Percentiles rank a stretch among this genome's conserved stretches.
These are phyloP conservation scores for Synanthedon vespiformis DNA, from an alignment of 2,888 invertebrate genomes.

Conservation along the genomic window DNA sequence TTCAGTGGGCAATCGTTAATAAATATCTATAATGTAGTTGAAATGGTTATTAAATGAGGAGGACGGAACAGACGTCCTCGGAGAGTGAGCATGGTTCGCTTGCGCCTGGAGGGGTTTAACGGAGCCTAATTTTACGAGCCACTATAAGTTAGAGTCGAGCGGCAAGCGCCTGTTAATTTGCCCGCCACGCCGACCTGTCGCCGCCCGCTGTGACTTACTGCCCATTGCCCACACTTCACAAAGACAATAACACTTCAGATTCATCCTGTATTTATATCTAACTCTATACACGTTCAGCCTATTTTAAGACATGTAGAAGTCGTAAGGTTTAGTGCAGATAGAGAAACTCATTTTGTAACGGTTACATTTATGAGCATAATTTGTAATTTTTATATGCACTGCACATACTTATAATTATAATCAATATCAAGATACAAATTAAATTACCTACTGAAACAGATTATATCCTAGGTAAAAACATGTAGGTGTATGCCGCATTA, in stretches of 20 bases:
- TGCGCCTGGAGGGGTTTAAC: slow-evolving; percentile 50
- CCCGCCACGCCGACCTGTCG: slow-evolving; percentile 56
- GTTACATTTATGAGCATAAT: too few species aligned
- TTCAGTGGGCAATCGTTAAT: too few species aligned
- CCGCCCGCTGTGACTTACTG: slow-evolving; percentile 63
- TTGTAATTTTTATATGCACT: too few species aligned
- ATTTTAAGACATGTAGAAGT: neutral
- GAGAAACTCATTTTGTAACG: neutral
- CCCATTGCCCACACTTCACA: slow-evolving; percentile 14
- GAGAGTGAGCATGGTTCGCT: slow-evolving; percentile 29
- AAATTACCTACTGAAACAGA: too few species aligned
- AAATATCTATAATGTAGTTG: slow-evolving; percentile 6
- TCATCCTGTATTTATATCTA: slow-evolving; percentile 32
- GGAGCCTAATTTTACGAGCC: slow-evolving; percentile 66
- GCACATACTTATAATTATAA: too few species aligned
- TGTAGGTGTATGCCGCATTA: too few species aligned
- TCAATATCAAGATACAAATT: too few species aligned
- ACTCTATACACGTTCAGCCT: neutral
- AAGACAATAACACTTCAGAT: slow-evolving; percentile 33
- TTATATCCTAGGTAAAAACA: too few species aligned
- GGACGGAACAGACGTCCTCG: slow-evolving; percentile 30
- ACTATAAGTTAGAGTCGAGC: slow-evolving; percentile 59
- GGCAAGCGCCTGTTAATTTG: slow-evolving; percentile 63
- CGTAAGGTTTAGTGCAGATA: neutral
- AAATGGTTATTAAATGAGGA: slow-evolving; percentile 39